Base-by-base conservation (phyloP, 2,888 invertebrate species). In the Parthenolecanium corni region DNA sequence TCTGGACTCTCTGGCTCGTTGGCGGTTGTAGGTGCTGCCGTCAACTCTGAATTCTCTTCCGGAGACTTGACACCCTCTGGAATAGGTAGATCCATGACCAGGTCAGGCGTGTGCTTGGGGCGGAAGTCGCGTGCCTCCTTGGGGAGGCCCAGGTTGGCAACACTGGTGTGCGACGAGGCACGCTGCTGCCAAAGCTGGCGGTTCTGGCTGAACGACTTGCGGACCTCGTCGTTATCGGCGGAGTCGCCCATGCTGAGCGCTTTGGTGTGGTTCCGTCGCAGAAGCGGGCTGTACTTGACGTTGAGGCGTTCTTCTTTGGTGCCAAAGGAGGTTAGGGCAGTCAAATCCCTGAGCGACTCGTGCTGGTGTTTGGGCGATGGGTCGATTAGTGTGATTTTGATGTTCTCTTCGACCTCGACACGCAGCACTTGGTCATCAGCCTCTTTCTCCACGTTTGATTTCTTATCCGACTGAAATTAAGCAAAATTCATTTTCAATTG, bases 71-170 rank as follows among this genome's bases (percentile, higher is more conserved):
- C 63, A 1, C 21, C 31, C 14, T 63, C 63, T 11, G 70, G 72
- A 12, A 82, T 75, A n/a, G 89, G 89, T 69, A 89, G 76, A 74
- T 87, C 89, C 82, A 88, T 84, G 67, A 89, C 89, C 64, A 89
- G 77, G 76, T 89, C 89, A 1, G 89, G 89, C 31, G 88, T 82
- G 23, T 72, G 72, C 54, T 66, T 67, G 9, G 52, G 53, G 2
- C 52, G 62, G 6, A 54, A 46, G 16, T 52, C 53, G 25, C 42
- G 23, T 6, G 24, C 16, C 2, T 62, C 57, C 4, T 56, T 62
- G 31, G n/a, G 25, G 14, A 42, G 57, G 9, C 57, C 62, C 5
- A 52, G 40, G 42, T 52, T 56, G 36, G 67, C 65, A 9, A 68
- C 65, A 57, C 73, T 75, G 0, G 76, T 75, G 68, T 79, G 79